phyloP scores from a whole-genome alignment of 2,888 invertebrate species.

The Pristionchus mayeri region DNA sequence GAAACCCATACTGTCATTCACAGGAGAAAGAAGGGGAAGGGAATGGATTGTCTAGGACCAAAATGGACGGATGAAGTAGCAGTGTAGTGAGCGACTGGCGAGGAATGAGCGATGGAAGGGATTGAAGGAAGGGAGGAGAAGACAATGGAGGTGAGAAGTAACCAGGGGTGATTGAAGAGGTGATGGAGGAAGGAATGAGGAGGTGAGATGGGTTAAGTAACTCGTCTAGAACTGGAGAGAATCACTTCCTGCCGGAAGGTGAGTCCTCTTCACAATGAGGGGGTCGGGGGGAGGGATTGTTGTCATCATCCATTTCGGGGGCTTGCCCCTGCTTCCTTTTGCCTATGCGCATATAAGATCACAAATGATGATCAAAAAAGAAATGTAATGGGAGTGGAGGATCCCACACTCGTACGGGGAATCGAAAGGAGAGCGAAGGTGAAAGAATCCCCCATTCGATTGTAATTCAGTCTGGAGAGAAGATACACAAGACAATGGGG shows the following conservation, averaged over 20 bases:
- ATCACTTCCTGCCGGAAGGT: too few species aligned
- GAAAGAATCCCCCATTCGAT: not conserved
- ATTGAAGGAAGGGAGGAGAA: not conserved
- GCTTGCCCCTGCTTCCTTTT: too few species aligned
- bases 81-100: slow-evolving; percentile 9
- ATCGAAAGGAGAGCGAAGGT: not conserved
- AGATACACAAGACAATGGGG: not conserved
- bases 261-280: too few species aligned
- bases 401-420: not conserved
- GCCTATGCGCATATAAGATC: not conserved
- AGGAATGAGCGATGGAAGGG: not conserved
- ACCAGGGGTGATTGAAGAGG: not conserved
- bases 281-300: not conserved
- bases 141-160: slow-evolving; percentile 39
- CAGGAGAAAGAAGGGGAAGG: not conserved
- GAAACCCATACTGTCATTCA: not conserved
- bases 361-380: not conserved
- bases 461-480: not conserved
- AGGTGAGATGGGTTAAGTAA: not conserved
- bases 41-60: not conserved
- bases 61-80: not conserved
- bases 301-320: too few species aligned
- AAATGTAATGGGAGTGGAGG: not conserved
- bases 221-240: too few species aligned
- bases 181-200: not conserved